phyloP scores from a whole-genome alignment of 1,140 invertebrate species.

The Cyrtorhinus lividipennis region DNA sequence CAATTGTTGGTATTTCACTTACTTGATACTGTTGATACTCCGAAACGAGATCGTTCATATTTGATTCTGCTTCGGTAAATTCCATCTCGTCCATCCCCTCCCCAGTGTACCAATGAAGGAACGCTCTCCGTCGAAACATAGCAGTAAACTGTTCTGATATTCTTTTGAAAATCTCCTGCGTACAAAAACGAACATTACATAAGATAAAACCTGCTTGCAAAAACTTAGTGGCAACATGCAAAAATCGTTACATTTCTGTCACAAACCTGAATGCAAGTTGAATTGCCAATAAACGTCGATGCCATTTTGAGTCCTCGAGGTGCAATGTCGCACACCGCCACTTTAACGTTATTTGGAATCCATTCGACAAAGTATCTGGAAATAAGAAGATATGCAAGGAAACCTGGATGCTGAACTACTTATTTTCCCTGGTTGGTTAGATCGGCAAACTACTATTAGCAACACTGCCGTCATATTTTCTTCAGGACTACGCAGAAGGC shows the following conservation, averaged over 20 bases:
- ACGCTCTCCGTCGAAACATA: constrained; percentile 86
- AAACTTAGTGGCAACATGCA: neutral
- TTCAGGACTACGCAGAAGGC: too few species aligned
- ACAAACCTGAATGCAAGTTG: constrained; percentile 64
- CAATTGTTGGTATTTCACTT: neutral
- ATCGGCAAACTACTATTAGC: neutral
- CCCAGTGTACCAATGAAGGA: constrained; percentile 62
- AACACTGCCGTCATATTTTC: neutral
- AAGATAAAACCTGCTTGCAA: neutral
- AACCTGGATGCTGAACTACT: too few species aligned
- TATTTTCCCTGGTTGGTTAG: constrained; percentile 30
- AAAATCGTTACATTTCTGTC: neutral
- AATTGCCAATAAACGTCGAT: constrained; percentile 78
- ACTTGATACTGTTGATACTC: constrained; percentile 69
- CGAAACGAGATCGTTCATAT: constrained; percentile 66
- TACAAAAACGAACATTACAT: neutral
- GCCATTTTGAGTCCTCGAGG: constrained; percentile 76
- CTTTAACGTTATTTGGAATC: constrained; percentile 75
- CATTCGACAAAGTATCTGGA: constrained; percentile 62
- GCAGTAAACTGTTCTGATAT: constrained; percentile 76
- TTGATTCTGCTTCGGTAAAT: constrained; percentile 57
- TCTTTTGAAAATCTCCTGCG: constrained; percentile 61
- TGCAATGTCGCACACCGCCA: constrained; percentile 73
- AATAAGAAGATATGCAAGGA: constrained; percentile 10
- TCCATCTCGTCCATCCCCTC: constrained; percentile 64